Evolutionary conservation across 2,113 vertebrate species (phyloP), one percentile per base, ranked within the genome.

Genomic region (Menura novaehollandiae): DNA sequence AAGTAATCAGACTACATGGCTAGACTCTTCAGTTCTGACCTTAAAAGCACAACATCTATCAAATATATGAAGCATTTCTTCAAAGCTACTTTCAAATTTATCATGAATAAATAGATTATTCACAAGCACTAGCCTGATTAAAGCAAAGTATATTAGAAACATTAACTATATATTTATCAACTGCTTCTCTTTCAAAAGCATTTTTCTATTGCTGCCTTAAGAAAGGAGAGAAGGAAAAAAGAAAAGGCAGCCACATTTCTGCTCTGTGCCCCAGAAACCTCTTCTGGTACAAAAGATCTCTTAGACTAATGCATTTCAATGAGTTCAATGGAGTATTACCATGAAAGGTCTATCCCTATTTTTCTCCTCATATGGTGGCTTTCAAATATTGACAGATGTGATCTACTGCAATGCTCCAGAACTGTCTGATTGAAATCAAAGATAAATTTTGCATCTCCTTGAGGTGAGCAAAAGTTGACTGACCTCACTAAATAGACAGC

Each of bases 371-470:
- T 73, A 39, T 0, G 3, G 14, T 52, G 47, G 39, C 47, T 96
- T 93, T 97, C 64, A 91, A 44, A 85, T 64, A 24, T 84, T 91
- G 83, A 67, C 52, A 77, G 75, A 84, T 78, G 30, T 80, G 85
- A 88, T 92, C 72, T 84, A 55, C 79, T 74, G 63, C 47, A 85
- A 26, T 8, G 35, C 17, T 95, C 46, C 27, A 73, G 67, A 93
- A 58, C 21, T 69, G 52, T 82, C 74, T 76, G 56, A 76, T 53
- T 41, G 63, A 86, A 96, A 92, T 77, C 55, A 72, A 68, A 96
- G 63, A 15, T 19, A 60, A 33, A 63, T 21, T 56, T 91, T 84
- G 77, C 33, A 11, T 74, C 28, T 88, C 55, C 90, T 80, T 73
- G 32, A 80, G 35, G 91, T 67, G 51, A 43, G 68, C 63, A 86